Evolutionary conservation across 2,888 invertebrate species (phyloP).

Genomic region (Zaprionus bogoriensis): DNA sequence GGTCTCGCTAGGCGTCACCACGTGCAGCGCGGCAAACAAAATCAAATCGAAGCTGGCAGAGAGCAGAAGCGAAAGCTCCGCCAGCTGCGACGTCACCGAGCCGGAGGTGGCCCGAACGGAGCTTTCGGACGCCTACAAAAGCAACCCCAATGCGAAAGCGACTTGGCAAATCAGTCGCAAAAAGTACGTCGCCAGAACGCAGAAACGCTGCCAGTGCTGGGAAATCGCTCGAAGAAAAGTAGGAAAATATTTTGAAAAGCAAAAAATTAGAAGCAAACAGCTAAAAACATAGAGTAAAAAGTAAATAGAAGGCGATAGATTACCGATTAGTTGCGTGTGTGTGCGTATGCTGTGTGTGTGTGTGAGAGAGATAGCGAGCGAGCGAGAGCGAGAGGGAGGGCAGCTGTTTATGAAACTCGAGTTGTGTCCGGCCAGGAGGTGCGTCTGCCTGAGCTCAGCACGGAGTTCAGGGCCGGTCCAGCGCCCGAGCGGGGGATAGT

Average conservation of each 20-base stretch:
- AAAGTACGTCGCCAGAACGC: constrained; percentile 80
- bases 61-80: constrained; percentile 38
- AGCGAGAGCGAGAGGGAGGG: no score
- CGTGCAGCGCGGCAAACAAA: constrained; percentile 32
- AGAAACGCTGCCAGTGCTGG: constrained; percentile 33
- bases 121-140: constrained; percentile 72
- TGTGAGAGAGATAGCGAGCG: no score
- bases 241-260: not conserved
- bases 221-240: not conserved
- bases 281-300: not conserved
- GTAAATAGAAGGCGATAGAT: no score
- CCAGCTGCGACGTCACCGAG: constrained; percentile 47
- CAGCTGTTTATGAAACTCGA: no score
- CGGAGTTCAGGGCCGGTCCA: not conserved
- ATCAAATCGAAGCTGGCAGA: constrained; percentile 33
- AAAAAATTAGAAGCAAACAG: not conserved
- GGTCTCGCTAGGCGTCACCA: constrained; percentile 34
- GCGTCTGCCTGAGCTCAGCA: no score
- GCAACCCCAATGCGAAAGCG: constrained; percentile 75
- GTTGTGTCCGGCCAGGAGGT: no score
- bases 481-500: not conserved
- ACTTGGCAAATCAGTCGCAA: constrained; percentile 80
- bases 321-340: no score
- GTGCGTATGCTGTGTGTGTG: no score
- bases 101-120: constrained; percentile 50